Evolutionary conservation across 1,140 invertebrate genomes (phyloP).

Genomic region (Monomorium pharaonis): DNA sequence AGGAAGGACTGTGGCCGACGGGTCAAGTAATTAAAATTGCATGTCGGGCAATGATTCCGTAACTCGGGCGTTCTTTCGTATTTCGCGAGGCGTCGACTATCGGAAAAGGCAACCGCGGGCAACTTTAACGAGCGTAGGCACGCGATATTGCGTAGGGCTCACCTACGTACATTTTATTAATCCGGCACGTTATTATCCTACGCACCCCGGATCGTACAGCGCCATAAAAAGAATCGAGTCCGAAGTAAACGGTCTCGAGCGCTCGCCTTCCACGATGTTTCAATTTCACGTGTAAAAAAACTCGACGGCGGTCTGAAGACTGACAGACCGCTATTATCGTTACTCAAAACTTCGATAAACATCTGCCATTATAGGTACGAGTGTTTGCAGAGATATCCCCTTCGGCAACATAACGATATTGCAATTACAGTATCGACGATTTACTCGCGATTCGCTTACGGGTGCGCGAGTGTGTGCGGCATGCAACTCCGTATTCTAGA

Average conservation of each 20-base stretch:
- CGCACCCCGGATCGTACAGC: conserved; percentile 44
- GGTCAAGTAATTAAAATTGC: neutral
- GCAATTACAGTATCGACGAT: conserved; percentile 9
- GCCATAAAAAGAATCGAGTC: conserved; percentile 51
- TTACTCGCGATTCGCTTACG: neutral
- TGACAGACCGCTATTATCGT: neutral
- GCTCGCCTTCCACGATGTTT: neutral
- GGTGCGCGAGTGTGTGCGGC: conserved; percentile 5
- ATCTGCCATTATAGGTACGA: neutral
- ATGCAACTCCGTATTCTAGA: conserved; percentile 48
- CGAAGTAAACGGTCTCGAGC: neutral
- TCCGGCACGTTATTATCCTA: conserved; percentile 63
- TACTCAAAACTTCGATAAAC: neutral
- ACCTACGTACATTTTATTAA: conserved; percentile 61
- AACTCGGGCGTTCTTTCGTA: neutral
- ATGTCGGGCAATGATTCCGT: neutral
- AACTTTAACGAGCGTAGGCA: conserved; percentile 68
- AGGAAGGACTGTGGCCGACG: neutral
- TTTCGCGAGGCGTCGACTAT: conserved; percentile 2
- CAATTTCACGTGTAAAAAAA: neutral
- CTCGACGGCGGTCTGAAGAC: neutral
- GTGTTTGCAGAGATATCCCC: neutral
- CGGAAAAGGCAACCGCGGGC: conserved; percentile 54
- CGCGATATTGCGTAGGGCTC: conserved; percentile 56
- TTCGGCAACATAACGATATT: neutral